Conservation (phyloP, 2,113 vertebrate genomes). For the Lipophrys pholis region DNA sequence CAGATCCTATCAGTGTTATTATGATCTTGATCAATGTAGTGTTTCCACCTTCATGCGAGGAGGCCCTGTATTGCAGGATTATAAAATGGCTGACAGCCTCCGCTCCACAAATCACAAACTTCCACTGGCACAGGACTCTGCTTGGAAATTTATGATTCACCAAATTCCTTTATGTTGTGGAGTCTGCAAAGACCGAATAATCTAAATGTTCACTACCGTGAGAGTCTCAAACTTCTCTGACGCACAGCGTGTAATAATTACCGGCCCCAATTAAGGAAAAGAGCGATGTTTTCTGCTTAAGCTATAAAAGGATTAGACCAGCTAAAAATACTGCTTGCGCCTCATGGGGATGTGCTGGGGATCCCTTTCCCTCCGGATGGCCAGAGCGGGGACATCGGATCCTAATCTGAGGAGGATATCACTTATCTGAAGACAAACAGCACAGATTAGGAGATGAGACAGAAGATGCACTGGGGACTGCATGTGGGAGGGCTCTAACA, state of each 20-base stretch:
- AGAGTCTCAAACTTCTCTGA: conserved; percentile 8
- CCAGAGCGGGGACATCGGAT: conserved; percentile 72
- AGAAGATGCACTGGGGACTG: conserved; percentile 80
- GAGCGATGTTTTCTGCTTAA: conserved; percentile 34
- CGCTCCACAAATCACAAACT: conserved; percentile 57
- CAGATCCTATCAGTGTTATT: conserved; percentile 12
- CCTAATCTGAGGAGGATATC: conserved; percentile 81
- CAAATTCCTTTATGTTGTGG: conserved; percentile 7
- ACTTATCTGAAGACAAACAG: conserved; percentile 84
- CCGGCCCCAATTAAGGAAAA: conserved; percentile 60
- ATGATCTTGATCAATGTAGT: conserved; percentile 18
- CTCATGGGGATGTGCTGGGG: conserved; percentile 60
- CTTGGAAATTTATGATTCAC: conserved; percentile 30
- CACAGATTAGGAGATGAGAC: conserved; percentile 84
- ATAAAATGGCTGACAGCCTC: conserved; percentile 35
- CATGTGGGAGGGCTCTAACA: conserved; percentile 83
- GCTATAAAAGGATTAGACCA: conserved; percentile 75
- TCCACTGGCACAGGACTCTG: conserved; percentile 13
- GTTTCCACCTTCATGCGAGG: conserved; percentile 37
- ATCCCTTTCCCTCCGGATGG: conserved; percentile 68
- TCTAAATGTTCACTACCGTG: not conserved
- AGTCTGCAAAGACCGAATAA: not conserved
- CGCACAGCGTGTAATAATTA: conserved; percentile 34
- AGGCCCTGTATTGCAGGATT: conserved; percentile 21
- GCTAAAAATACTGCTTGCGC: conserved; percentile 78